These are phyloP conservation scores for Berghia stephanieae DNA, from an alignment of 1,140 invertebrate genomes.

Conservation along the genomic window DNA sequence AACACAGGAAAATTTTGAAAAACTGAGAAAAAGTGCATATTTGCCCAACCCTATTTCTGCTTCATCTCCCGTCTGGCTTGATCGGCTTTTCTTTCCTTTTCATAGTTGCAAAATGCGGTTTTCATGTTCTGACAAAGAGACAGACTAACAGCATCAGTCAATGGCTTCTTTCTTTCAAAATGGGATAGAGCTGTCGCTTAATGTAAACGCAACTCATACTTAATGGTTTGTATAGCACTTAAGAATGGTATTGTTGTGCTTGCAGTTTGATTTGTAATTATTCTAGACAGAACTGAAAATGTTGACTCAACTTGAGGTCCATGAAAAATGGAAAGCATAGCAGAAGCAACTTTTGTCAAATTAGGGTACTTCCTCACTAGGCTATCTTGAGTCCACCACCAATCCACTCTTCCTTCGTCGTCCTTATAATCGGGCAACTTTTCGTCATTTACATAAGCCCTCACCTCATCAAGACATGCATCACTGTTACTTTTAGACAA, in stretches of 20 bases:
- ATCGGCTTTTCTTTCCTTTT: background rate
- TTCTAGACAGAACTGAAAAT: conserved; percentile 34
- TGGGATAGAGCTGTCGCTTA: conserved; percentile 24
- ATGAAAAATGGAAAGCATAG: conserved; percentile 38
- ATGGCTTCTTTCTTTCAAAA: conserved; percentile 25
- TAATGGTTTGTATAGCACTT: conserved; percentile 35
- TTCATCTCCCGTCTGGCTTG: background rate
- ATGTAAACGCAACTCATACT: conserved; percentile 26
- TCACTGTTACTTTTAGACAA: conserved; percentile 20
- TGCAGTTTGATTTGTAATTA: conserved; percentile 26
- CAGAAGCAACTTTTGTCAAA: conserved; percentile 29
- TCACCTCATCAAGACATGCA: conserved; percentile 13
- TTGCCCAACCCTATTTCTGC: too few species aligned
- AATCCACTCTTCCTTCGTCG: background rate
- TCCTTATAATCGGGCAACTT: background rate
- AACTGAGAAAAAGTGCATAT: too few species aligned
- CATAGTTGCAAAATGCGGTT: conserved; percentile 8
- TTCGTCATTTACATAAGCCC: conserved; percentile 3
- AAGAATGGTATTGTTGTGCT: conserved; percentile 31
- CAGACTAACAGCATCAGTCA: conserved; percentile 17
- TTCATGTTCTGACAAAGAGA: conserved; percentile 21
- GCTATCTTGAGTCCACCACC: conserved; percentile 31
- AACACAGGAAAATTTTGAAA: too few species aligned
- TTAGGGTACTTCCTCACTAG: conserved; percentile 24
- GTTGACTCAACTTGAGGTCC: conserved; percentile 37